phyloP scores from a whole-genome alignment of 35 echinoderm and acorn worm species.

The Diadema setosum region DNA sequence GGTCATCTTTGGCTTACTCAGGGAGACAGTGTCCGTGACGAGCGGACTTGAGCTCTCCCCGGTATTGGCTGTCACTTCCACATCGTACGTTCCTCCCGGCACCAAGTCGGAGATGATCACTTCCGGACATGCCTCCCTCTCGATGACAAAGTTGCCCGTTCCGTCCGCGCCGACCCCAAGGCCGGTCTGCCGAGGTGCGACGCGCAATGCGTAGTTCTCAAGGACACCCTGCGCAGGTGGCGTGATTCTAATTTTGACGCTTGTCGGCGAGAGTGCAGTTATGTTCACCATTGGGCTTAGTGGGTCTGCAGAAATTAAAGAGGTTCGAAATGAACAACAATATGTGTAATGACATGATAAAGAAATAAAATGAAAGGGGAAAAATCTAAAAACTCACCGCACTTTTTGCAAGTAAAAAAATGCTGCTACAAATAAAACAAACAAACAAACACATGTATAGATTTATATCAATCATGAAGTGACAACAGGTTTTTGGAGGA shows the following conservation, averaged over 20 bases:
- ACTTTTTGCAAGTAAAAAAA: neutral
- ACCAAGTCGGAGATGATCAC: slow-evolving; percentile 18
- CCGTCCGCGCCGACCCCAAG: neutral
- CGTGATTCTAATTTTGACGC: neutral
- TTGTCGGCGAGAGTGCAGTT: neutral
- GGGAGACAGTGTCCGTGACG: neutral
- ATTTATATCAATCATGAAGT: too few species aligned
- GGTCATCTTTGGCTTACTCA: too few species aligned
- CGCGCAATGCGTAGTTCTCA: neutral
- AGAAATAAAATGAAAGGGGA: too few species aligned
- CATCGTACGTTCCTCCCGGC: slow-evolving; percentile 11
- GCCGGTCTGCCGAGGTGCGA: neutral
- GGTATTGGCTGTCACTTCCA: neutral
- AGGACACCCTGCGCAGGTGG: neutral
- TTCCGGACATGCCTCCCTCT: slow-evolving; percentile 25
- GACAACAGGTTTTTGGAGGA: too few species aligned
- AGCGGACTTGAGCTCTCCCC: neutral
- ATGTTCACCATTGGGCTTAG: neutral
- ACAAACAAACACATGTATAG: too few species aligned
- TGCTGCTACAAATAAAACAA: too few species aligned
- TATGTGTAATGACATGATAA: too few species aligned
- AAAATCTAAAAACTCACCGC: too few species aligned
- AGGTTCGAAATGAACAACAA: too few species aligned
- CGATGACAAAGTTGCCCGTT: neutral
- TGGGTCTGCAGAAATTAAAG: neutral